Conservation (phyloP, 2,113 vertebrate genomes). For the Nerophis ophidion region DNA sequence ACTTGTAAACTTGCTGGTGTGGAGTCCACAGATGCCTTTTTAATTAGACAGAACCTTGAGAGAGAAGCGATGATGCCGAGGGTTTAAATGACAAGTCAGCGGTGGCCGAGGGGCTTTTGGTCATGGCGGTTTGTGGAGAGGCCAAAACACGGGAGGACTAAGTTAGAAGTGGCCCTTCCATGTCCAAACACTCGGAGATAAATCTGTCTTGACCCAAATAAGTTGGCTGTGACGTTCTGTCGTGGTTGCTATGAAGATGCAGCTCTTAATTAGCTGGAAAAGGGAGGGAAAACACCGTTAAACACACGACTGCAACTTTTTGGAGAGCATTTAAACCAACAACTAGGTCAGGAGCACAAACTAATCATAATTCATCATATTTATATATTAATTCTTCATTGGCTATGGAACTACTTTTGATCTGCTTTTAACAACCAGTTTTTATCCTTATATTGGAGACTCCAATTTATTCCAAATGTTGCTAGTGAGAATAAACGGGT, state of each 20-base stretch:
- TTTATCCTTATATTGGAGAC: neutral
- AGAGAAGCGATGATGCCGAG: neutral
- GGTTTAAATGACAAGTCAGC: constrained; percentile 7
- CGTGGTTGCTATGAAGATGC: neutral
- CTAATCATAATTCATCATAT: neutral
- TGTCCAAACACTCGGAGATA: constrained; percentile 1
- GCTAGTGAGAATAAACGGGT: too few species aligned
- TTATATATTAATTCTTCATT: neutral
- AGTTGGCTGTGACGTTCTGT: neutral
- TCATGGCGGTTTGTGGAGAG: neutral
- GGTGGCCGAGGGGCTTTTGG: constrained; percentile 3
- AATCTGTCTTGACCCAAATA: constrained; percentile 5
- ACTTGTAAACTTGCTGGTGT: neutral
- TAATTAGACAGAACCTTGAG: constrained; percentile 3
- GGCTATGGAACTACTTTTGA: neutral
- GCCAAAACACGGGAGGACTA: neutral
- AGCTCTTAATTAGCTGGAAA: neutral
- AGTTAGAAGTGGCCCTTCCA: neutral
- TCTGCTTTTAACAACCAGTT: neutral
- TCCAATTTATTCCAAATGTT: too few species aligned
- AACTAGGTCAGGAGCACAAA: constrained; percentile 2
- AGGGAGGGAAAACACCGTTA: neutral
- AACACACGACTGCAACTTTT: neutral
- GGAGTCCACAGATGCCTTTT: neutral
- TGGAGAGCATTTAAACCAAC: neutral